Percentiles rank a stretch among this genome's conserved stretches.
Evolutionary conservation across 1,140 invertebrate genomes (phyloP).

Genomic region (Rhynchophorus ferrugineus): DNA sequence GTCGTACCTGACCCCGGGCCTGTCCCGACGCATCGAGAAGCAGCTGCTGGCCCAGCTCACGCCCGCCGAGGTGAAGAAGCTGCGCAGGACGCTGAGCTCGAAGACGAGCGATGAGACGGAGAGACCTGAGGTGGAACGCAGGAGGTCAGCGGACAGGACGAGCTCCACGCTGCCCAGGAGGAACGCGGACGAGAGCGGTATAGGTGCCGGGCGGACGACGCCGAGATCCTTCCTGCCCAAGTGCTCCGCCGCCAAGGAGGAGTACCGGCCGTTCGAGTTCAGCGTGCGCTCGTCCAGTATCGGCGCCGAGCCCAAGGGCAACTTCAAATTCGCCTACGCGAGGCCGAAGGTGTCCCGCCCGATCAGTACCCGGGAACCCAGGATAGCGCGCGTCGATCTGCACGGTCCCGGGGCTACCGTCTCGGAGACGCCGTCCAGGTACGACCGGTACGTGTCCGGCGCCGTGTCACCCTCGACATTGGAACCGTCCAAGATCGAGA

Average conservation of each 20-base stretch:
- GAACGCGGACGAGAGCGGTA: slow-evolving; percentile 24
- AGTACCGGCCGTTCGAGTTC: slow-evolving; percentile 21
- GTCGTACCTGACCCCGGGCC: slow-evolving; percentile 54
- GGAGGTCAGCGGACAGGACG: slow-evolving; percentile 22
- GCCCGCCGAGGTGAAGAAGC: slow-evolving; percentile 50
- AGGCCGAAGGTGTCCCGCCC: slow-evolving; percentile 26
- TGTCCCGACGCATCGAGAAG: slow-evolving; percentile 55
- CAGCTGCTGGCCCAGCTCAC: slow-evolving; percentile 55
- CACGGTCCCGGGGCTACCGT: slow-evolving; percentile 35
- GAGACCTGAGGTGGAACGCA: slow-evolving; percentile 6
- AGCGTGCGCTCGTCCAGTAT: slow-evolving; percentile 25
- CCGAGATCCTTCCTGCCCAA: slow-evolving; percentile 24
- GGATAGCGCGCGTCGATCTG: slow-evolving; percentile 20
- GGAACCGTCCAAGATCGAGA: slow-evolving; percentile 28
- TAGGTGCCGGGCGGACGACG: slow-evolving; percentile 1
- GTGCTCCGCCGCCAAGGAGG: slow-evolving; percentile 14
- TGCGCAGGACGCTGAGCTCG: slow-evolving; percentile 55
- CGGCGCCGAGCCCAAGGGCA: slow-evolving; percentile 22
- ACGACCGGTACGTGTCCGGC: slow-evolving; percentile 19
- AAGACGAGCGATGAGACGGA: slow-evolving; percentile 28
- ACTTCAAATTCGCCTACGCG: slow-evolving; percentile 17
- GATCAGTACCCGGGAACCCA: slow-evolving; percentile 25
- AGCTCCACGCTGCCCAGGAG: slow-evolving; percentile 30
- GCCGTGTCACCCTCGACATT: slow-evolving; percentile 15
- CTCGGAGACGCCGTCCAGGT: slow-evolving; percentile 30